Evolutionary conservation across 2,888 invertebrate species (phyloP), one percentile per base, ranked within the genome.

Genomic region (Clostera curtula): DNA sequence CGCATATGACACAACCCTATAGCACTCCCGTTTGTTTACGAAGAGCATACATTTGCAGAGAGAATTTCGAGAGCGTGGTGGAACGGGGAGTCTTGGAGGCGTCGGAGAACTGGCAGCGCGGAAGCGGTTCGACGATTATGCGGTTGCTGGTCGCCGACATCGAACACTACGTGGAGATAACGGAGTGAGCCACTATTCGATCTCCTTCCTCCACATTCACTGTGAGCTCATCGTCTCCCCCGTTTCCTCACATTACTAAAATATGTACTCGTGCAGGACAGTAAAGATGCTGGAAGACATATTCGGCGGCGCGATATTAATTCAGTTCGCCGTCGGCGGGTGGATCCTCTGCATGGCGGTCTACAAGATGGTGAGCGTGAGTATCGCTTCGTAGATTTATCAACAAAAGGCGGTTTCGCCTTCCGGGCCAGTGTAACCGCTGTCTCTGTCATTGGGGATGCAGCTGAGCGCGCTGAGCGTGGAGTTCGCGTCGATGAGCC

Each of bases 281-380:
- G 49, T 54, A 0, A 32, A 32, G n/a, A 39, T 59, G 27, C 27
- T 80, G 21, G 68, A 75, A 40, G 59, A 69, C 4, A 64, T 72
- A 5, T 82, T 80, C 31, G 74, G 76, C 0, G 39, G 40, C 0
- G 69, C 74, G 0, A 73, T 80, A 13, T 38, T 82, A 19, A 49
- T 80, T 10, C 80, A 82, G 43, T 80, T 82, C 24, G 71, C 58
- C 1, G 69, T 80, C 22, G 75, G 82, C 1, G 77, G 79, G 2
- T 80, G 80, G 71, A 80, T 82, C 24, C 54, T 82, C 3, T 82
- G 80, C 40, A 77, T 82, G 79, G 79, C 82, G 0, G 76, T 74
- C 3, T 82, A 80, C 43, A 65, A 76, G 34, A 46, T 80, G 3
- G 70, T 76, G 9, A 70, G 67, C 34, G 80, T 82, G 29, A 63